Base-by-base conservation (phyloP, 2,888 invertebrate genomes). In the Phortica magna region DNA sequence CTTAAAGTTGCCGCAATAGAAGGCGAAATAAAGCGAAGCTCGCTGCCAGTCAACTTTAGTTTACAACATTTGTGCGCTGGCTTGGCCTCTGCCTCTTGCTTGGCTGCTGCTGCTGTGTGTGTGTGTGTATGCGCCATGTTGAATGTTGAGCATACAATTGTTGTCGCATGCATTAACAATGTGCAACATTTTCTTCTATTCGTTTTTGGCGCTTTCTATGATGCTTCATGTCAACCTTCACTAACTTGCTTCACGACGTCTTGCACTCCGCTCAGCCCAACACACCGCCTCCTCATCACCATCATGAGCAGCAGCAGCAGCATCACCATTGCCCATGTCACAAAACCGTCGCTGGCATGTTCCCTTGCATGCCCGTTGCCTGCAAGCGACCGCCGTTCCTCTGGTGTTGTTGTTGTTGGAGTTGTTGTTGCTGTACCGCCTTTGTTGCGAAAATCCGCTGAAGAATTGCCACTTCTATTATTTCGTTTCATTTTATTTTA, bases 381-480 rank as follows among this genome's bases (percentile, higher is more conserved):
- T n/a, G n/a, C n/a, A n/a, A n/a, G n/a, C n/a, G n/a, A n/a, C n/a
- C n/a, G n/a, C n/a, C 17, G 12, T 55, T n/a, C 55, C 12, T 55
- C 31, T 31, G 31, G 3, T 31, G 31, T 4, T 31, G 31, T 4
- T 31, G 31, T 3, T 3, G 31, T 3, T 3, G 31, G 3, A 4
- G 2, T 31, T 31, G 31, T 31, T 31, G 31, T 31, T 53, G 53
- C 53, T 14, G 1, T 9, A 61, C 41, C 7, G 41, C 42, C 42
- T 67, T 67, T 42, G 42, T 67, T 67, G 9, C 67, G 42, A 41
- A 67, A 67, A 67, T 67, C 67, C 43, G 43, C 43, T 67, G n/a
- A 67, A 67, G 67, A 67, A 67, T 67, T 67, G 67, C 67, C 39
- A 67, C 42, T 67, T 67, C 31, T 31, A 31, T 31, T 31, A 31